These are phyloP conservation scores for Microtus montanus DNA, from an alignment of 2,113 vertebrate species.

Conservation along the genomic window DNA sequence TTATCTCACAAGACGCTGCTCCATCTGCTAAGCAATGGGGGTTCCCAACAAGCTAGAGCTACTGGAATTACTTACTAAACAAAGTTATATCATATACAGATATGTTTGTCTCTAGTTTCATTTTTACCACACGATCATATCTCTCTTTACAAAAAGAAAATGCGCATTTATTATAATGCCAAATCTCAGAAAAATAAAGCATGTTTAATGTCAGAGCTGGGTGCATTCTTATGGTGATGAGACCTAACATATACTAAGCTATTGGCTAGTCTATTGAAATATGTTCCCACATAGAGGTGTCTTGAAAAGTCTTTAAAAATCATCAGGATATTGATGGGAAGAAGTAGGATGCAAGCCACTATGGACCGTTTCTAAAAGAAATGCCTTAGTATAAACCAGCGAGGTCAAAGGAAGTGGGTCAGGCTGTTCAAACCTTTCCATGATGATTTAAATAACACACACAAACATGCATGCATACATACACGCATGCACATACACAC, in stretches of 20 bases:
- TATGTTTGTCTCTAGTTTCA: constrained; percentile 23
- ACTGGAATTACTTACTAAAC: constrained; percentile 21
- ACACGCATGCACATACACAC: not conserved
- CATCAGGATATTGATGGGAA: not conserved
- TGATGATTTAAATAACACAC: not conserved
- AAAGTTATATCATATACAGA: not conserved
- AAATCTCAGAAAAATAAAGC: not conserved
- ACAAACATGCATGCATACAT: not conserved
- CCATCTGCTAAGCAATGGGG: constrained; percentile 36
- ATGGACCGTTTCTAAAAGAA: not conserved
- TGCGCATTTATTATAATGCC: constrained; percentile 22
- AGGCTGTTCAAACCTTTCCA: not conserved
- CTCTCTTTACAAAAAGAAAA: constrained; percentile 54
- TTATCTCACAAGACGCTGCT: constrained; percentile 26
- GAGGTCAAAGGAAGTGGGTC: not conserved
- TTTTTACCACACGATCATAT: not conserved
- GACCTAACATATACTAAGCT: constrained; percentile 20
- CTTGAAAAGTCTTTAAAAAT: constrained; percentile 27
- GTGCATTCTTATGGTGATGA: not conserved
- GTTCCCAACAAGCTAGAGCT: not conserved
- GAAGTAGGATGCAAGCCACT: not conserved
- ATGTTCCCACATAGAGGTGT: not conserved
- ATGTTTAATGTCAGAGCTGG: constrained; percentile 41
- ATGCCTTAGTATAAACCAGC: not conserved
- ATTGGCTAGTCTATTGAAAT: constrained; percentile 26